phyloP scores from a whole-genome alignment of 2,797 vertebrate species.

The Avahi laniger region DNA sequence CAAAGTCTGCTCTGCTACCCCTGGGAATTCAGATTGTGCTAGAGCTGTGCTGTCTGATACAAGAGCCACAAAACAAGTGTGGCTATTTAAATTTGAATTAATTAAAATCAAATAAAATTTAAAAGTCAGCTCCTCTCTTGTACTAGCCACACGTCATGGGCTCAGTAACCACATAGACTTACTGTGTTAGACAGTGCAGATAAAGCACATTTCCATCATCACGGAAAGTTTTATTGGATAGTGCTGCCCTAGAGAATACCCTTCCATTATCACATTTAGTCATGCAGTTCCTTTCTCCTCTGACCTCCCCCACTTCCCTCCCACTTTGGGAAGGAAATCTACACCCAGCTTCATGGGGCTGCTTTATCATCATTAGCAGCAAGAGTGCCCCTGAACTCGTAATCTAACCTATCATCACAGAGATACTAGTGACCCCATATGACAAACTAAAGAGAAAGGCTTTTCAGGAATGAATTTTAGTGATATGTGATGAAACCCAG shows the following conservation, averaged over 20 bases:
- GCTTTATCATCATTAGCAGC: not conserved
- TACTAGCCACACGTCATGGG: not conserved
- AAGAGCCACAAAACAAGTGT: not conserved
- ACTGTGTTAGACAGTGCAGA: not conserved
- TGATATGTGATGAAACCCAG: not conserved
- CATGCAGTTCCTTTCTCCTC: not conserved
- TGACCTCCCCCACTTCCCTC: not conserved
- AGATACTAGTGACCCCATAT: not conserved
- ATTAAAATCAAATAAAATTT: slow-evolving; percentile 26
- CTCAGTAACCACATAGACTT: not conserved
- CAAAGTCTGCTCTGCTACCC: not conserved
- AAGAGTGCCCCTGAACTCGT: not conserved
- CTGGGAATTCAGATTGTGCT: not conserved
- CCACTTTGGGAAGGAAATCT: not conserved
- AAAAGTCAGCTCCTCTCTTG: not conserved
- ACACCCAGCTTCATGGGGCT: not conserved
- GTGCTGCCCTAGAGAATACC: not conserved
- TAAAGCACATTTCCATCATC: not conserved
- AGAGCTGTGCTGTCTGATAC: not conserved
- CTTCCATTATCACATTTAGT: not conserved
- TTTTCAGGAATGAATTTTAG: not conserved
- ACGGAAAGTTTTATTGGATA: not conserved
- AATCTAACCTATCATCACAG: not conserved
- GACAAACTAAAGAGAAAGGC: not conserved
- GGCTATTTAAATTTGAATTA: not conserved